Evolutionary conservation across 1,140 invertebrate genomes (phyloP).

Genomic region (Metopolophium dirhodum): DNA sequence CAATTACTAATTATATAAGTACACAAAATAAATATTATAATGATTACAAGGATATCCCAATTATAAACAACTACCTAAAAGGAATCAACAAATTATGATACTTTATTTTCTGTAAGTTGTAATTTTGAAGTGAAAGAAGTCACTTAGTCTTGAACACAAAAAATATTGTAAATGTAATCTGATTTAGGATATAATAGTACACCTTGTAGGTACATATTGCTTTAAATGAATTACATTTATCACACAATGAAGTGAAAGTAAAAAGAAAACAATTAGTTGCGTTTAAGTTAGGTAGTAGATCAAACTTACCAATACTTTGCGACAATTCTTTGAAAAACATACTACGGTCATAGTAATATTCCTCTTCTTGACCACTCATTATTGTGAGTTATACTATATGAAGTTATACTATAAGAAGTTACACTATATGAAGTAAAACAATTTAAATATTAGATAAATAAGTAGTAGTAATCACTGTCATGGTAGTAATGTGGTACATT

Average conservation of each 20-base stretch:
- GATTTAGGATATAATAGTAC: background rate
- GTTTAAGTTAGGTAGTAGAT: background rate
- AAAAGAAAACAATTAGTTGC: background rate
- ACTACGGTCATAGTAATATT: conserved; percentile 20
- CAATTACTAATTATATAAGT: no score
- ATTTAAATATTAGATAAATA: no score
- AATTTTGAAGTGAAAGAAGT: background rate
- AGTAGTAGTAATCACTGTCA: no score
- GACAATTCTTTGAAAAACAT: conserved; percentile 44
- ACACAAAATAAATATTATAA: no score
- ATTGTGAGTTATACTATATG: background rate
- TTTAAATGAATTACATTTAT: background rate
- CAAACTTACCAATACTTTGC: conserved; percentile 39
- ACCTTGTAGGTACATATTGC: background rate
- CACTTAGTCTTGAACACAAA: background rate
- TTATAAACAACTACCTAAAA: background rate
- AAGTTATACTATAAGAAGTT: background rate
- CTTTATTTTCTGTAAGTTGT: background rate
- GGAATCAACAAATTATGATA: background rate
- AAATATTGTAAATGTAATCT: background rate
- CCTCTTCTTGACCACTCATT: background rate
- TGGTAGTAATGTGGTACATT: no score
- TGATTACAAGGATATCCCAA: background rate
- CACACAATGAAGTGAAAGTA: background rate
- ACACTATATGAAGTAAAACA: background rate